phyloP scores from a whole-genome alignment of 2,888 invertebrate species.

The Apamea crenata region DNA sequence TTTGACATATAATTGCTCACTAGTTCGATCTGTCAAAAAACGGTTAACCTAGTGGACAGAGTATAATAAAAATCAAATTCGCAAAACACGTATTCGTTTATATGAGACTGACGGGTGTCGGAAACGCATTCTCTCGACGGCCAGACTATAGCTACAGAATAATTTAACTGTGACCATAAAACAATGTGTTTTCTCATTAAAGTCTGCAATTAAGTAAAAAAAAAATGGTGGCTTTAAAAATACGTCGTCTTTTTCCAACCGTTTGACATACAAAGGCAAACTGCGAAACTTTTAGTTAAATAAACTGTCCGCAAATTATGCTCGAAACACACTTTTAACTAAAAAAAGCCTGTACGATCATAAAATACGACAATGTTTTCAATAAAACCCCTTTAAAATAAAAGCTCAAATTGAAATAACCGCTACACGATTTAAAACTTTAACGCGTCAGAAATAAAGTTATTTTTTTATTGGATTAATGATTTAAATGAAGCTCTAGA shows the following conservation, averaged over 20 bases:
- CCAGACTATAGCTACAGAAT: background rate
- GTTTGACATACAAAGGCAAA: conserved; percentile 29
- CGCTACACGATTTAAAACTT: conserved; percentile 53
- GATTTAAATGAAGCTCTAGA: conserved; percentile 46
- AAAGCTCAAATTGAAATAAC: conserved; percentile 68
- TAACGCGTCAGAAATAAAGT: conserved; percentile 18
- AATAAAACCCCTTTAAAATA: conserved; percentile 73
- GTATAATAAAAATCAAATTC: too few relatives aligned
- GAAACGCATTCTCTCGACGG: too few relatives aligned
- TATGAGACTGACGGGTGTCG: too few relatives aligned
- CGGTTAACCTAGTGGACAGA: too few relatives aligned
- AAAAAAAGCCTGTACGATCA: conserved; percentile 50
- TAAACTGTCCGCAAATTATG: conserved; percentile 34
- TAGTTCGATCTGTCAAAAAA: too few relatives aligned
- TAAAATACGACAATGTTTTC: conserved; percentile 68
- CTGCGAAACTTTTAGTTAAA: conserved; percentile 18
- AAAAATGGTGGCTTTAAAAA: background rate
- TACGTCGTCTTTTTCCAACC: background rate
- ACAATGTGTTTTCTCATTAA: background rate
- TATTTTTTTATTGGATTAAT: conserved; percentile 43
- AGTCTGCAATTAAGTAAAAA: background rate
- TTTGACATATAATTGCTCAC: too few relatives aligned
- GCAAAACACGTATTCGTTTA: too few relatives aligned
- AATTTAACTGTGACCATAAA: background rate
- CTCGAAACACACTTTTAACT: conserved; percentile 38